Conservation (phyloP, 2,797 vertebrate genomes). For the Trematomus bernacchii region DNA sequence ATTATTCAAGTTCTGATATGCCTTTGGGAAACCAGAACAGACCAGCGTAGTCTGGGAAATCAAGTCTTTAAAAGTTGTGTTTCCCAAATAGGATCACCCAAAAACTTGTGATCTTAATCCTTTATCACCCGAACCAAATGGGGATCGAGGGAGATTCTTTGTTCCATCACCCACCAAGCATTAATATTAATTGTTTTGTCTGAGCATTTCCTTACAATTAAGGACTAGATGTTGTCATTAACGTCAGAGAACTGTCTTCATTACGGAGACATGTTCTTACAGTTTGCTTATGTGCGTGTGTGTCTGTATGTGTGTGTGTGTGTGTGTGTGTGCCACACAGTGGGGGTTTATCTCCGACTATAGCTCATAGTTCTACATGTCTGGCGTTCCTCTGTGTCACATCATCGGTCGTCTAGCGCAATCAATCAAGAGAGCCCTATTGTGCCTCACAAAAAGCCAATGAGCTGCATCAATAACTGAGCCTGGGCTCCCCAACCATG, state of each 20-base stretch:
- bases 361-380: slow-evolving; percentile 69
- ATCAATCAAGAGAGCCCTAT: slow-evolving; percentile 78
- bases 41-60: slow-evolving; percentile 18
- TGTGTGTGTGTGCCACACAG: slow-evolving; percentile 13
- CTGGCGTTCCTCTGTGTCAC: slow-evolving; percentile 73
- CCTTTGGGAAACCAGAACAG: slow-evolving; percentile 35
- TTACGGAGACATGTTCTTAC: slow-evolving; percentile 58
- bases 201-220: slow-evolving; percentile 52
- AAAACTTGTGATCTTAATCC: slow-evolving; percentile 24
- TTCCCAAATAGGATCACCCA: slow-evolving; percentile 41
- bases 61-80: slow-evolving; percentile 24
- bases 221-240: slow-evolving; percentile 71
- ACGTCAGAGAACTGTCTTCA: slow-evolving; percentile 66
- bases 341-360: slow-evolving; percentile 54
- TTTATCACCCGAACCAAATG: slow-evolving; percentile 44
- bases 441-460: slow-evolving; percentile 76
- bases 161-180: slow-evolving; percentile 61
- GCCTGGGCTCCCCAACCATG: slow-evolving; percentile 60
- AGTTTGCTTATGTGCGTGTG: slow-evolving; percentile 25
- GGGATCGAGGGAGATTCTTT: slow-evolving; percentile 44
- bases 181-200: slow-evolving; percentile 77
- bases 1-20: slow-evolving; percentile 45
- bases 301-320: not conserved
- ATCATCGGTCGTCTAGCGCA: slow-evolving; percentile 62
- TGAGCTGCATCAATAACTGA: slow-evolving; percentile 77